These are phyloP conservation scores for Drosophila cardini DNA, from an alignment of 1,140 invertebrate species.

Conservation along the genomic window DNA sequence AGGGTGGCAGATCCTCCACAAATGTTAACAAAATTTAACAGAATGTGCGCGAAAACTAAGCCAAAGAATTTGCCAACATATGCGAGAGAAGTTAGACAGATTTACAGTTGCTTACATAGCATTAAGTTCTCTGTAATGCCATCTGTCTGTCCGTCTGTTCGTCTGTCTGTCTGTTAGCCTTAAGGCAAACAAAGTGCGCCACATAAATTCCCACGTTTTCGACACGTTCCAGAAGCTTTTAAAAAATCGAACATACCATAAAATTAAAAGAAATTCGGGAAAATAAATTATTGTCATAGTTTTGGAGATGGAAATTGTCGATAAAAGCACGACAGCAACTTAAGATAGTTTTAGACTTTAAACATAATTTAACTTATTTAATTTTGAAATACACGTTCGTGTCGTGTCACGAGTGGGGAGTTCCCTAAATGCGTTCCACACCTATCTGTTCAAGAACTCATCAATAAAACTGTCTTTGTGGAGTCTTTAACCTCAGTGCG, in stretches of 20 bases:
- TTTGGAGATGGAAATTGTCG: background rate
- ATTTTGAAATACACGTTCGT: background rate
- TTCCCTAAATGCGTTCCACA: background rate
- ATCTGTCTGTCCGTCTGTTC: slow-evolving; percentile 30
- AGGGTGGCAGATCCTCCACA: slow-evolving; percentile 31
- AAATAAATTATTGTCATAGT: background rate
- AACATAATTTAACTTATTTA: background rate
- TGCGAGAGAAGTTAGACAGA: slow-evolving; percentile 39
- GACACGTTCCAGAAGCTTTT: slow-evolving; percentile 50
- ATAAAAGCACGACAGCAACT: background rate
- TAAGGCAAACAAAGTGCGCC: slow-evolving; percentile 9
- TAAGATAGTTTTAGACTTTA: background rate
- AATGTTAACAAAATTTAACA: slow-evolving; percentile 46
- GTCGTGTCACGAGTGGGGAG: background rate
- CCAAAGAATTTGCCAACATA: slow-evolving; percentile 56
- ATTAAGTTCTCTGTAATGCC: background rate
- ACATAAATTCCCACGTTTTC: slow-evolving; percentile 42
- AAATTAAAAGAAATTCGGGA: background rate
- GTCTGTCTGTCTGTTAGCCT: too few species aligned
- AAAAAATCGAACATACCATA: background rate
- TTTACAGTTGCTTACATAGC: slow-evolving; percentile 14
- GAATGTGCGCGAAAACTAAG: slow-evolving; percentile 1
- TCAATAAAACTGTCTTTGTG: slow-evolving; percentile 63
- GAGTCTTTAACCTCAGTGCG: slow-evolving; percentile 39
- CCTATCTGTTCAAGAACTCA: slow-evolving; percentile 26